Conservation (phyloP, 2,888 invertebrate species). For the Eristalinus aeneus region DNA sequence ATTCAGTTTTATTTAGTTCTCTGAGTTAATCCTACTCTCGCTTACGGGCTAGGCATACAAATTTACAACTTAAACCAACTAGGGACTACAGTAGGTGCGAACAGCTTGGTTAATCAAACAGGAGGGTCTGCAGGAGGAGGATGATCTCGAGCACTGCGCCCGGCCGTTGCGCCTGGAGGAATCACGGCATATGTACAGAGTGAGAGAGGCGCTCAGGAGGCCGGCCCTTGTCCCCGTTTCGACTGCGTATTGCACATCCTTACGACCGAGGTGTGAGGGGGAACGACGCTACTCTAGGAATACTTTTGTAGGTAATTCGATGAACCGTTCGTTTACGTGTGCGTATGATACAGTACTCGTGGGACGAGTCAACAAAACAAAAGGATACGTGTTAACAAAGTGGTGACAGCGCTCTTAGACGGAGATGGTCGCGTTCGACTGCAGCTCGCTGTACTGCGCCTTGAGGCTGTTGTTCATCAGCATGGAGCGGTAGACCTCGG, state of each 20-base stretch:
- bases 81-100: slow-evolving; percentile 1
- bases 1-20: slow-evolving; percentile 49
- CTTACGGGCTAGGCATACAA: slow-evolving; percentile 58
- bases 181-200: slow-evolving; percentile 46
- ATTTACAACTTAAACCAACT: slow-evolving; percentile 60
- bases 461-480: slow-evolving; percentile 75
- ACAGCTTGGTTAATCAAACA: slow-evolving; percentile 1
- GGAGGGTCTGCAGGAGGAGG: background rate
- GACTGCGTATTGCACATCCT: slow-evolving; percentile 65
- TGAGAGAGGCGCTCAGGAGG: background rate
- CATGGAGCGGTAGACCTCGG: slow-evolving; percentile 80
- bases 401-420: slow-evolving; percentile 73
- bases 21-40: slow-evolving; percentile 25
- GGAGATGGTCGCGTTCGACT: slow-evolving; percentile 78
- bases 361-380: slow-evolving; percentile 53
- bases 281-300: slow-evolving; percentile 56
- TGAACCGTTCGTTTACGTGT: slow-evolving; percentile 66
- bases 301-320: slow-evolving; percentile 76
- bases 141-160: background rate
- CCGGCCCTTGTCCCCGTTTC: slow-evolving; percentile 6
- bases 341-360: slow-evolving; percentile 38
- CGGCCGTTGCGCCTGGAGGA: slow-evolving; percentile 7
- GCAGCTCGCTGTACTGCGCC: slow-evolving; percentile 76
- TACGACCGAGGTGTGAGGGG: slow-evolving; percentile 43
- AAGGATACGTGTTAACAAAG: slow-evolving; percentile 50